Conservation (phyloP, 92 coral and sea anemone genomes). For the Parazoanthus swiftii region DNA sequence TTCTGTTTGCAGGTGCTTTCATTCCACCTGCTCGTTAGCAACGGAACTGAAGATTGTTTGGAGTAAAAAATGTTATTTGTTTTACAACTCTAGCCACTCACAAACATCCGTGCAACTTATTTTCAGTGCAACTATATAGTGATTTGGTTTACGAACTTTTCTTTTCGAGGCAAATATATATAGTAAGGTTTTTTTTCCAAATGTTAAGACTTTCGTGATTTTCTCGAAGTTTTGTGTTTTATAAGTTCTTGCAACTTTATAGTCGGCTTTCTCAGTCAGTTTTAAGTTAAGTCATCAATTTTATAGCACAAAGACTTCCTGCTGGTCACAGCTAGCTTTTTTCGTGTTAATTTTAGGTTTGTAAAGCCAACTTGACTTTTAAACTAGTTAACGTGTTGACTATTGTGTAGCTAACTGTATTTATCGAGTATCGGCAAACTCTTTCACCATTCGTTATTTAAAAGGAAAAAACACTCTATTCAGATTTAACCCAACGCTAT, state of each 20-base stretch:
- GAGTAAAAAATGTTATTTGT: neutral
- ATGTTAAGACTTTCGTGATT: neutral
- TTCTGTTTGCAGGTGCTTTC: conserved; percentile 1
- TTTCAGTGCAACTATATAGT: neutral
- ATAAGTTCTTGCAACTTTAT: no score
- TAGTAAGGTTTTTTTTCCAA: neutral
- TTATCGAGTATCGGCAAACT: no score
- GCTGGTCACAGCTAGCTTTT: neutral
- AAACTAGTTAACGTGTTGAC: neutral
- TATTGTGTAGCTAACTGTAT: no score
- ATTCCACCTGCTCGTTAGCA: conserved; percentile 6
- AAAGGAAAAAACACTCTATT: neutral
- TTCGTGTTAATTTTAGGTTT: neutral
- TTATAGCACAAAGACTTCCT: neutral
- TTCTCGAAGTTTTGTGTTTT: neutral
- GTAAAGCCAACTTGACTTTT: neutral
- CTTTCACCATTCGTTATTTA: neutral
- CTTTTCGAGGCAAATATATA: neutral
- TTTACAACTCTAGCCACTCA: conserved; percentile 19
- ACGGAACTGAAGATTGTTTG: conserved; percentile 2
- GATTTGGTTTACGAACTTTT: neutral
- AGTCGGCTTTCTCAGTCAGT: neutral
- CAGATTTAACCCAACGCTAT: neutral
- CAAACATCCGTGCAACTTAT: neutral
- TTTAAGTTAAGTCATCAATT: neutral